Evolutionary conservation across 2,113 vertebrate species (phyloP), one percentile per base, ranked within the genome.

Genomic region (Forbesichthys agassizii): DNA sequence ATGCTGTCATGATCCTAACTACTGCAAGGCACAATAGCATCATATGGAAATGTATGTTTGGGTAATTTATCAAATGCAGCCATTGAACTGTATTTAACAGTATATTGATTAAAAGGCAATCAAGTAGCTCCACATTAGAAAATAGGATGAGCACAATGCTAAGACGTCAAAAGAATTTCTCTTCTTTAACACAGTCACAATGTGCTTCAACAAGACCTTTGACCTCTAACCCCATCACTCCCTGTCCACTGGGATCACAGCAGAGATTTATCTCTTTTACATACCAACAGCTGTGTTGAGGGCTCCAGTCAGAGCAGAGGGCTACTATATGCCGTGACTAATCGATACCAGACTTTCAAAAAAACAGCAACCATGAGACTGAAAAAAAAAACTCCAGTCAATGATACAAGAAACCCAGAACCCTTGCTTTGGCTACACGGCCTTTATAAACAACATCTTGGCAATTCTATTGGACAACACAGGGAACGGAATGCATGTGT

Each of bases 261-360:
- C 73, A 68, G 86, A 93, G 92, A 94, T 94, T 94, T 94, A 94
- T 92, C 77, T 89, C 80, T 86, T 83, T 88, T 87, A 91, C 91
- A 93, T 88, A 87, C 90, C 87, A 89, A 91, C 93, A 94, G 93
- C 93, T 94, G 93, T 88, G 85, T 85, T 86, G 86, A 85, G 86
- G 89, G 85, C 81, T 90, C 79, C 1, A 48, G 85, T 79, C 80
- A 67, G 79, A 91, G 88, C 79, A 86, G 77, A 83, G 74, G 86
- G 76, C 86, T 89, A 87, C 88, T 90, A 90, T 91, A 91, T 87
- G 86, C 91, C 84, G 74, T 94, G 91, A 93, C 93, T 93, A 94
- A 94, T 93, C 86, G 87, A 91, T 91, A 90, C 80, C 93, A 94
- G 93, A 92, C 92, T 91, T 92, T 77, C 85, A 91, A 89, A 79